These are phyloP conservation scores for Vidua macroura DNA, from an alignment of 2,113 vertebrate species.

Conservation along the genomic window DNA sequence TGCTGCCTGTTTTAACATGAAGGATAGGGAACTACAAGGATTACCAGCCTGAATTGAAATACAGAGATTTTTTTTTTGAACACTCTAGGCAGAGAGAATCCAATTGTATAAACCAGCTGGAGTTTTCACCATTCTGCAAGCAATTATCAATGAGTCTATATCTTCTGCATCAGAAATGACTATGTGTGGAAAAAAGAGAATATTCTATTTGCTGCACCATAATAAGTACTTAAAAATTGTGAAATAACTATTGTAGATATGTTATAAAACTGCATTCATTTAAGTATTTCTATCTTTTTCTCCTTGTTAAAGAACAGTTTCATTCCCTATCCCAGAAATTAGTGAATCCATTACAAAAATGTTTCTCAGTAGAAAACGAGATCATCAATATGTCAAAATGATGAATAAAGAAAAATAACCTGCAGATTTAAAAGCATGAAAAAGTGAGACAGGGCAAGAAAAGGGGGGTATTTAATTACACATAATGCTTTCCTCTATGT, in stretches of 20 bases:
- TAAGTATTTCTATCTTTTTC: not conserved
- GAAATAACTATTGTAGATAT: not conserved
- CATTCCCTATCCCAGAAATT: not conserved
- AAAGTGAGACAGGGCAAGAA: rapidly evolving
- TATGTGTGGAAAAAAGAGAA: not conserved
- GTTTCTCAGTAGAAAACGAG: not conserved
- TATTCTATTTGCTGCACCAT: not conserved
- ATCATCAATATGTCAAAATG: not conserved
- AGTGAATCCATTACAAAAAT: not conserved
- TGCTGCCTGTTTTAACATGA: not conserved
- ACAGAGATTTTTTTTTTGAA: not conserved
- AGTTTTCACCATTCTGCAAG: not conserved
- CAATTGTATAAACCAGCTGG: not conserved
- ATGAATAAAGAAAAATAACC: not conserved
- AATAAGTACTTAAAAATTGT: not conserved
- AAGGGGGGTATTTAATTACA: not conserved
- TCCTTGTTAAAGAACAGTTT: not conserved
- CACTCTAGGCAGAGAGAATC: not conserved
- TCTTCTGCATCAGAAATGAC: not conserved
- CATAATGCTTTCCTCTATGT: not conserved
- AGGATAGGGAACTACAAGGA: not conserved
- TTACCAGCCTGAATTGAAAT: not conserved
- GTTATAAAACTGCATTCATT: not conserved
- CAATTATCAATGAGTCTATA: not conserved
- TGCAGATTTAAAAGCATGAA: not conserved